Conservation (phyloP, 2,797 vertebrate species). For the Manis javanica region DNA sequence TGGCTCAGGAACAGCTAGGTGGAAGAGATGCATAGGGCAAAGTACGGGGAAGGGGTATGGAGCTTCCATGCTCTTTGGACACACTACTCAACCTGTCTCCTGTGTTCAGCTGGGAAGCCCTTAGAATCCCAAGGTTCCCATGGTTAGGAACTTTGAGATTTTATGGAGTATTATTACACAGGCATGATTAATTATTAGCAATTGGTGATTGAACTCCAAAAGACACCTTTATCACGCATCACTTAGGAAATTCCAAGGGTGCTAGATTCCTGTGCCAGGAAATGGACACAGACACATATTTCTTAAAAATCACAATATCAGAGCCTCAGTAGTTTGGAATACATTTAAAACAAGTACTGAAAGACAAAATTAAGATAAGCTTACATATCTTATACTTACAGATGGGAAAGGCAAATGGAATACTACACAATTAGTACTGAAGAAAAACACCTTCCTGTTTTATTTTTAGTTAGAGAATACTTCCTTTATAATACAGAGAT, state of each 20-base stretch:
- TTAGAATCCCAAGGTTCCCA: no score
- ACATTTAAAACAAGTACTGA: constrained; percentile 47
- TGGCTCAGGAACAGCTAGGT: background rate
- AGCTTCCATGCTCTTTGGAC: background rate
- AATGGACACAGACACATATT: background rate
- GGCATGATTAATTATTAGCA: background rate
- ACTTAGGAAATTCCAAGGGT: background rate
- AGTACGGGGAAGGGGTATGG: background rate
- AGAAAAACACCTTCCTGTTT: constrained; percentile 3
- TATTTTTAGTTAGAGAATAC: constrained; percentile 25
- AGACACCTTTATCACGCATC: background rate
- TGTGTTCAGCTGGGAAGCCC: background rate
- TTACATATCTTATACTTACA: background rate
- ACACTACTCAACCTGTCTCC: background rate
- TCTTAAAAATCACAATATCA: background rate
- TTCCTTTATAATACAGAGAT: constrained; percentile 27
- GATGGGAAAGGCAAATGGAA: background rate
- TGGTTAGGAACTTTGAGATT: background rate
- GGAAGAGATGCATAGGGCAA: background rate
- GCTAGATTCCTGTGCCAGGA: background rate
- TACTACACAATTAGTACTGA: background rate
- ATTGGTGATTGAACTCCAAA: background rate
- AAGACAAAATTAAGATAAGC: background rate
- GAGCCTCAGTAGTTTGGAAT: background rate
- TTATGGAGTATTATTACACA: background rate